Evolutionary conservation across 2,888 invertebrate species (phyloP).

Genomic region (Drosophila fungiperda): DNA sequence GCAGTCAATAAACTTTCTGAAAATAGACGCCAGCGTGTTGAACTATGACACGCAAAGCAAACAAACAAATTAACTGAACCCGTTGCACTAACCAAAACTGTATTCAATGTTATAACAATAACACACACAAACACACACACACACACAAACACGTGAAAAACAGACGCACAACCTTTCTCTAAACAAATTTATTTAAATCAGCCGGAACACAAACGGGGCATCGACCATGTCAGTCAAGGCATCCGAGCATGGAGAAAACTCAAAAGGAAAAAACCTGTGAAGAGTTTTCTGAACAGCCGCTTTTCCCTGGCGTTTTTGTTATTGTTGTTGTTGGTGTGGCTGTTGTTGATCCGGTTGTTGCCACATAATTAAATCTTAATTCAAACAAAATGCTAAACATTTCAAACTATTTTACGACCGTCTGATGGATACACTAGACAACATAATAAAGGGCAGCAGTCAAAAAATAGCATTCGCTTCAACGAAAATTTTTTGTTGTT

Average conservation of each 20-base stretch:
- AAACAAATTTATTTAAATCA: conserved; percentile 65
- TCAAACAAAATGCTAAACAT: conserved; percentile 77
- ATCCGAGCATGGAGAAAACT: conserved; percentile 21
- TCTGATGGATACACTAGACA: conserved; percentile 41
- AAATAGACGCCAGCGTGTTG: conserved; percentile 71
- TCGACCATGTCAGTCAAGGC: conserved; percentile 52
- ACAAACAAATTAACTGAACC: conserved; percentile 75
- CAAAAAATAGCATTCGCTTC: not conserved
- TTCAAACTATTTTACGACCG: conserved; percentile 70
- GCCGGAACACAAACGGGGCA: conserved; percentile 7
- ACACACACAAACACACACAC: conserved; percentile 26
- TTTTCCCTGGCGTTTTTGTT: conserved; percentile 1
- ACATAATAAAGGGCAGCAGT: not conserved
- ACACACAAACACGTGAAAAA: conserved; percentile 7
- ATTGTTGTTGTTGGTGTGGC: not conserved
- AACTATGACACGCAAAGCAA: conserved; percentile 75
- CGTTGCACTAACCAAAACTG: conserved; percentile 36
- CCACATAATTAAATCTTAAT: conserved; percentile 81
- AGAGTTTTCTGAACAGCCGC: conserved; percentile 48
- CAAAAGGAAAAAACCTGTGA: conserved; percentile 30
- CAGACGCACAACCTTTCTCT: conserved; percentile 54
- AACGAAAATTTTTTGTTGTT: not conserved
- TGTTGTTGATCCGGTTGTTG: conserved; percentile 63
- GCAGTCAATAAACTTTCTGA: conserved; percentile 67
- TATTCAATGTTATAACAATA: conserved; percentile 48